Percentiles rank a stretch among this genome's conserved stretches.
phyloP scores from a whole-genome alignment of 92 coral and sea anemone species.

The Epizoanthus illoricatus region DNA sequence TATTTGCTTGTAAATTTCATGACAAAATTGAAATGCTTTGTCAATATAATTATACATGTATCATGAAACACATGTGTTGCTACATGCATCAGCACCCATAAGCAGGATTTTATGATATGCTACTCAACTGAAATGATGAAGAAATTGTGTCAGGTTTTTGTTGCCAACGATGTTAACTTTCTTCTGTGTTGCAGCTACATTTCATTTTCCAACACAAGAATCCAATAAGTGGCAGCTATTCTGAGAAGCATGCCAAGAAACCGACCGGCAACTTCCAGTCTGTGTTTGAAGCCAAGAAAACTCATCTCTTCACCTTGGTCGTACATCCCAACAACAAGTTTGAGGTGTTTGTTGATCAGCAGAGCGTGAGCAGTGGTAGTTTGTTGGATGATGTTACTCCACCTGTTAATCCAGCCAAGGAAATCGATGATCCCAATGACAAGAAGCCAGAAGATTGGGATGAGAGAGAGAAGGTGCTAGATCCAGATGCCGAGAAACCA shows the following conservation, averaged over 20 bases:
- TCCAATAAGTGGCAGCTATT: constrained; percentile 78
- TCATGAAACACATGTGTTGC: too few species aligned
- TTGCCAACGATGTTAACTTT: too few species aligned
- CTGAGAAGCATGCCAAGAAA: constrained; percentile 97
- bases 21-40: too few species aligned
- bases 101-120: too few species aligned
- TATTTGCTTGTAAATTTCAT: too few species aligned
- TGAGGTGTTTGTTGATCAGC: constrained; percentile 90
- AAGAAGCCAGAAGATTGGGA: constrained; percentile 98
- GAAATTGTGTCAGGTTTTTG: too few species aligned
- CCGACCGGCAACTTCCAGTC: constrained; percentile 96
- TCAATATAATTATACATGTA: too few species aligned
- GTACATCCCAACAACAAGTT: constrained; percentile 83
- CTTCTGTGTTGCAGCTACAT: constrained; percentile 68
- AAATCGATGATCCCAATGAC: constrained; percentile 90
- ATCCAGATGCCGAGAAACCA: constrained; percentile 98
- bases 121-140: too few species aligned
- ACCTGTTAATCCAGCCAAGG: constrained; percentile 91
- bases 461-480: constrained; percentile 97
- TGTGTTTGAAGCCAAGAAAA: constrained; percentile 97
- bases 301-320: constrained; percentile 87
- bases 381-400: constrained; percentile 90
- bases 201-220: constrained; percentile 97
- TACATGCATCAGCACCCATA: too few species aligned
- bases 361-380: constrained; percentile 78